Evolutionary conservation across 2,113 vertebrate genomes (phyloP), one percentile per base, ranked within the genome.

Genomic region (Indicator indicator): DNA sequence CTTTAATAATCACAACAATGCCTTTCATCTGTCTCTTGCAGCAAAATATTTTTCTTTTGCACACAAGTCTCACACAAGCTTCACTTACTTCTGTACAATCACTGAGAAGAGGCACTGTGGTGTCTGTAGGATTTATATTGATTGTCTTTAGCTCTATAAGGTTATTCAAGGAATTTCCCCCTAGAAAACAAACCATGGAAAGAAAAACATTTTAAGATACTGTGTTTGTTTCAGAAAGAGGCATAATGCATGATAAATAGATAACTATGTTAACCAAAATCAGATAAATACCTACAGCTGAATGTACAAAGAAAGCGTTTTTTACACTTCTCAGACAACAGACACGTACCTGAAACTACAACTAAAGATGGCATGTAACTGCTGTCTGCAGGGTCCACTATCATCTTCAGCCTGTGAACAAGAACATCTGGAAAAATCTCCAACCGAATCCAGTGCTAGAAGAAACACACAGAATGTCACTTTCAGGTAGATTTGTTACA

Each of bases 351-450:
- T 96, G 99, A 99, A 56, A 99, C 99, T 17, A 99, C 99, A 36
- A 99, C 99, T 50, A 99, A 97, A 6, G 99, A 99, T 6, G 99
- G 99, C 99, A 99, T 99, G 97, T 99, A 99, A 97, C 99, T 99
- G 96, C 99, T 99, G 97, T 99, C 99, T 9, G 99, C 99, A 42
- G 99, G 99, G 89, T 99, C 99, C 12, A 99, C 99, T 17, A 97
- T 97, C 99, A 99, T 99, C 97, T 99, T 99, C 58, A 99, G 97
- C 86, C 98, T 98, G 96, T 99, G 99, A 78, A 99, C 98, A 24
- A 99, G 98, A 82, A 99, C 98, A 75, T 99, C 99, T 50, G 99
- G 98, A 84, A 99, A 99, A 88, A 99, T 98, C 97, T 99, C 99
- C 87, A 99, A 97, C 36, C 99, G 98, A 95, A 99, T 99, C 99